phyloP scores from a whole-genome alignment of 2,888 invertebrate species.

The Rutpela maculata region DNA sequence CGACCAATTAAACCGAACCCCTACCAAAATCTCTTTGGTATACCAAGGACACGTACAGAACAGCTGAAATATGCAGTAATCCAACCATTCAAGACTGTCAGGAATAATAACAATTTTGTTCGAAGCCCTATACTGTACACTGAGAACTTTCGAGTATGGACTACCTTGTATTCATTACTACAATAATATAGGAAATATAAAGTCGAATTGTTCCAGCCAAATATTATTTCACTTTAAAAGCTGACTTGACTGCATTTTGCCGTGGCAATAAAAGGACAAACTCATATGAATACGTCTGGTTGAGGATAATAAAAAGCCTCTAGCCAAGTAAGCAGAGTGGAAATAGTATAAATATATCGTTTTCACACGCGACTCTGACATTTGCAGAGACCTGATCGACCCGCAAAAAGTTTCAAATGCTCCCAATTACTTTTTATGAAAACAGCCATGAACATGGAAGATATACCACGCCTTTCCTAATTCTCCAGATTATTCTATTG shows the following conservation, averaged over 20 bases:
- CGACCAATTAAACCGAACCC: too few relatives aligned
- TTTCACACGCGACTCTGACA: conserved; percentile 44
- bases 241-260: conserved; percentile 28
- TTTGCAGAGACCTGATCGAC: conserved; percentile 31
- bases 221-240: conserved; percentile 33
- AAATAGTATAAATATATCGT: conserved; percentile 31
- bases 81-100: too few relatives aligned
- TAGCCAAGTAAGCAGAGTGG: conserved; percentile 24
- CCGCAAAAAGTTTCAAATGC: conserved; percentile 25
- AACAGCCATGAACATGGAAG: conserved; percentile 23
- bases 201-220: conserved; percentile 10
- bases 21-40: too few relatives aligned
- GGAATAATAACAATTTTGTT: too few relatives aligned
- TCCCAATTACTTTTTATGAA: conserved; percentile 29
- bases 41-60: too few relatives aligned
- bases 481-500: neutral
- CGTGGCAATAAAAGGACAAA: conserved; percentile 26
- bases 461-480: neutral
- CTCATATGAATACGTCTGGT: conserved; percentile 34
- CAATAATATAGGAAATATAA: neutral
- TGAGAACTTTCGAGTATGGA: too few relatives aligned
- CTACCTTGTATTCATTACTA: too few relatives aligned
- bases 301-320: conserved; percentile 38
- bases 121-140: too few relatives aligned
- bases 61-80: too few relatives aligned